Evolutionary conservation across 1,140 invertebrate species (phyloP), one percentile per base, ranked within the genome.

Genomic region (Macrobrachium nipponense): DNA sequence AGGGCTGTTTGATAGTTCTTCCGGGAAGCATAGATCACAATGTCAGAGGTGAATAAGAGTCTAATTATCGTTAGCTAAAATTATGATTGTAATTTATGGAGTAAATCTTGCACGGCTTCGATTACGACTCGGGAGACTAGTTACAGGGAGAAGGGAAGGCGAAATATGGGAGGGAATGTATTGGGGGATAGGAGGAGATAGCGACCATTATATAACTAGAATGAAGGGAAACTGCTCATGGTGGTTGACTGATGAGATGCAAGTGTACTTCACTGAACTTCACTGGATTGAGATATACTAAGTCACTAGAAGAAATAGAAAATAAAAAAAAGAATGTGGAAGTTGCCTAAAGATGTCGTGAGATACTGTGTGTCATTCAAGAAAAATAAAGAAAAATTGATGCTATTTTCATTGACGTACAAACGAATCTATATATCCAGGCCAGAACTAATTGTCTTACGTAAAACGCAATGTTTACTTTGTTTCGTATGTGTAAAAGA

Each of bases 81-180:
- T 70, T 70, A 70, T 70, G 23, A 70, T 43, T 43, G 68, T 70
- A 70, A 70, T 70, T 70, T 70, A 70, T 70, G 36, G 23, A 27
- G 68, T 27, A 43, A 70, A 70, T 23, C 23, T 14, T 70, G 23
- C 36, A 70, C n/a, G 51, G 23, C 76, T 60, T 60, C 58, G 23
- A 23, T 60, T 27, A 60, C 20, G 43, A 60, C 61, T 64, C 8
- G 18, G 60, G 59, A 43, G 23, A 14, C 15, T 68, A 51, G 20
- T 14, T 20, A n/a, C 20, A 20, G 15, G 14, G 36, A 44, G 58
- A 20, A 58, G 68, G 70, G 59, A 61, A 18, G 51, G 27, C 27
- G 44, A 75, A 59, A 59, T 59, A 75, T 36, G 70, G 23, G 11
- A 23, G 18, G n/a, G 20, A 60, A 27, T 36, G 20, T 61, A n/a